phyloP scores from a whole-genome alignment of 2,113 vertebrate genomes.

The Carettochelys insculpta region DNA sequence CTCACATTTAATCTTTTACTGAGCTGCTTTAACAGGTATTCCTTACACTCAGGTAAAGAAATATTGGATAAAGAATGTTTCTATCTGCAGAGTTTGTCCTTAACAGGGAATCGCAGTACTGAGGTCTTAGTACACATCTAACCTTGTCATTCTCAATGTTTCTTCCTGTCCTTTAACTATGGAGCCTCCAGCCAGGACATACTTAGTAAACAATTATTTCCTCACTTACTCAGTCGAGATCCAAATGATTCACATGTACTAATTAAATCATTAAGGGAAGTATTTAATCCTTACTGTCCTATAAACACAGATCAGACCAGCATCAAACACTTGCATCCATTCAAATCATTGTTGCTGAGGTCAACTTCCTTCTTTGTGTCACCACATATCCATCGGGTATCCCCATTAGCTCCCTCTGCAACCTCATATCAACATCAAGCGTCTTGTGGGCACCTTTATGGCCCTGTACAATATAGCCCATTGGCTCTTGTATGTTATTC shows the following conservation, averaged over 20 bases:
- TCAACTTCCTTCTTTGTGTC: neutral
- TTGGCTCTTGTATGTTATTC: neutral
- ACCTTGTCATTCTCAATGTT: neutral
- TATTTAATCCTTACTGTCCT: conserved; percentile 22
- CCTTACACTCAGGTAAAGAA: neutral
- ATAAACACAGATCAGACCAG: conserved; percentile 44
- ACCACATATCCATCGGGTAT: neutral
- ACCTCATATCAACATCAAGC: neutral
- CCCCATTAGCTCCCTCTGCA: neutral
- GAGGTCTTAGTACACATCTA: neutral
- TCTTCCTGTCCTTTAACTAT: neutral
- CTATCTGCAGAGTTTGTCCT: neutral
- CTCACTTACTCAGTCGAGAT: conserved; percentile 5
- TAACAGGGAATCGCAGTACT: neutral
- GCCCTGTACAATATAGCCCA: fast-evolving
- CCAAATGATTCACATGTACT: conserved; percentile 44
- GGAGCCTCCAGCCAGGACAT: neutral
- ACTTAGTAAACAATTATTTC: conserved; percentile 59
- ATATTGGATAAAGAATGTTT: neutral
- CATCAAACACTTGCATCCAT: neutral
- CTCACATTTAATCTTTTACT: neutral
- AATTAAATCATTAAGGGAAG: conserved; percentile 51
- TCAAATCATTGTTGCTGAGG: neutral
- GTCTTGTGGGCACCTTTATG: neutral
- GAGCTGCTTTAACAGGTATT: neutral